These are phyloP conservation scores for Leptopilina boulardi DNA, from an alignment of 1,140 invertebrate genomes.

Conservation along the genomic window DNA sequence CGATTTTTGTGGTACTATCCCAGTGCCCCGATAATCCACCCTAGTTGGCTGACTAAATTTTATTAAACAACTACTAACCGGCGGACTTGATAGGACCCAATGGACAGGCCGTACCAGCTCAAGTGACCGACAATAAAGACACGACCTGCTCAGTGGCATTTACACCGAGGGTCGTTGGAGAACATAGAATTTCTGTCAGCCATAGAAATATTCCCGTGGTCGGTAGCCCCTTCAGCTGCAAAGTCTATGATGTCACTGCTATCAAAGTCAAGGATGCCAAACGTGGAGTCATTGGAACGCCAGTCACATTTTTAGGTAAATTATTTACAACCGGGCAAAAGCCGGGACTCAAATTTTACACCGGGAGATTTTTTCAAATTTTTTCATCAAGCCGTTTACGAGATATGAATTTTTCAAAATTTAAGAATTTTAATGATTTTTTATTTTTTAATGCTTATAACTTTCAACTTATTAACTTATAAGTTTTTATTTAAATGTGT, in stretches of 20 bases:
- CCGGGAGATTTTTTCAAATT: no score
- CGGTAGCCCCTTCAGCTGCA: slow-evolving; percentile 93
- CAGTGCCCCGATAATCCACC: slow-evolving; percentile 48
- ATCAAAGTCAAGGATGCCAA: slow-evolving; percentile 96
- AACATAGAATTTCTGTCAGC: slow-evolving; percentile 92
- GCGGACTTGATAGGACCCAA: slow-evolving; percentile 85
- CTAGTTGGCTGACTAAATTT: slow-evolving; percentile 66
- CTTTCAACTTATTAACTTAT: no score
- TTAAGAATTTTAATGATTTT: no score
- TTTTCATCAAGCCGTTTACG: no score
- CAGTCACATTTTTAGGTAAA: slow-evolving; percentile 95
- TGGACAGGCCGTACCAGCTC: slow-evolving; percentile 90
- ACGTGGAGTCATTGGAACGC: slow-evolving; percentile 92
- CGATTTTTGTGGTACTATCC: slow-evolving; percentile 37
- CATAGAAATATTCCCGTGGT: slow-evolving; percentile 86
- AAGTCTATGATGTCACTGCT: slow-evolving; percentile 95
- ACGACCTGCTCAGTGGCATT: slow-evolving; percentile 91
- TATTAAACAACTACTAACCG: slow-evolving; percentile 75
- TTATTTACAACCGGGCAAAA: no score
- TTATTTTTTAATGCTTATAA: no score
- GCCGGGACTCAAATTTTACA: no score
- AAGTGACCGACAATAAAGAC: slow-evolving; percentile 86
- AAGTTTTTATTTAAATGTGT: no score
- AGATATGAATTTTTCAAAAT: no score
- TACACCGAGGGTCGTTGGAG: slow-evolving; percentile 89